Evolutionary conservation across 2,113 vertebrate species (phyloP), one percentile per base, ranked within the genome.

Genomic region (Odocoileus virginianus): DNA sequence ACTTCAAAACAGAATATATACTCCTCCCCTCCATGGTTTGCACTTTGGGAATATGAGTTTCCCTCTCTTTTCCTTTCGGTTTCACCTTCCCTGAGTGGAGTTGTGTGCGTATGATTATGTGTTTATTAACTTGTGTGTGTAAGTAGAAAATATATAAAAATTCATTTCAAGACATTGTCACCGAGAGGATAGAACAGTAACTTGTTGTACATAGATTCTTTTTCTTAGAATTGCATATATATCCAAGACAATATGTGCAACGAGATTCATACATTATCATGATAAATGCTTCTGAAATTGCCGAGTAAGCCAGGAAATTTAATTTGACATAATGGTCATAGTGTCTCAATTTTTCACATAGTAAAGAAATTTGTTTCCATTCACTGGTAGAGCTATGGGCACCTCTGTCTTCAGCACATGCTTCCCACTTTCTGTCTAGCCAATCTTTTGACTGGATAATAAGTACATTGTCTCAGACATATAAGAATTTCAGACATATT

Each of bases 181-280:
- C 28, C 5, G 1, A 3, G 2, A 45, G 33, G 10, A 15, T 54
- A 94, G 19, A 67, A 0, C 28, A 14, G 16, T 28, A 28, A 84
- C 28, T 81, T 47, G 0, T 93, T 67, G 0, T 0, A 10, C 0
- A 16, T 14, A 64, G 27, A 15, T 12, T 3, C 5, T 45, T 60
- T 45, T 36, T 78, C 86, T 64, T 79, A 55, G 40, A 13, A 45
- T 3, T 5, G 33, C 25, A 28, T 67, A 2, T n/a, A 79, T 91
- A 85, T 87, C 1, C 12, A 71, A 86, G 78, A 36, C 74, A 81
- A 40, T 55, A 11, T 52, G 7, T 28, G 5, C 6, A 55, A 16
- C 1, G 43, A 14, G 12, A 3, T 28, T 5, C 2, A 54, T 40
- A 64, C 10, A 16, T 94, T 81, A 67, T 79, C 33, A 1, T 2